Percentiles rank a stretch among this genome's conserved stretches.
Conservation (phyloP, 2,797 vertebrate species). For the Ispidina lecontei region DNA sequence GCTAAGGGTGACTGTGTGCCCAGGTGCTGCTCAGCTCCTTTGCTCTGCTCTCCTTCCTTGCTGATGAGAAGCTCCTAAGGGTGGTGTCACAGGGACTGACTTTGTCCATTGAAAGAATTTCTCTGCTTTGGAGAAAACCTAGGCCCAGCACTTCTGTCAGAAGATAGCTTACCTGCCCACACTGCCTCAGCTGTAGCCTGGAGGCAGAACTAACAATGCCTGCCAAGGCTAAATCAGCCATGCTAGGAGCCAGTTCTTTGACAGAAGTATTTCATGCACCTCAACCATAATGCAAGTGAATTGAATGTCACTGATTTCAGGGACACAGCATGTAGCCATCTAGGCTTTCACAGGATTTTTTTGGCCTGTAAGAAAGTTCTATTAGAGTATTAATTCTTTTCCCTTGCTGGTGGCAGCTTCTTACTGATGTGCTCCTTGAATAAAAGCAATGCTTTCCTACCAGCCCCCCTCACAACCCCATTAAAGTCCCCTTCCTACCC, state of each 20-base stretch:
- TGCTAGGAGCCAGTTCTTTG: not conserved
- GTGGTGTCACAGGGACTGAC: not conserved
- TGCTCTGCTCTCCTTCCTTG: not conserved
- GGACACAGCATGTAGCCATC: not conserved
- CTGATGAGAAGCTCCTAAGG: accelerated
- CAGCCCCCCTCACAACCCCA: not conserved
- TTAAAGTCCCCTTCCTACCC: not conserved
- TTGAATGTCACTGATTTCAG: constrained; percentile 29
- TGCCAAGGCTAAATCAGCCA: not conserved
- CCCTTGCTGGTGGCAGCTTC: not conserved
- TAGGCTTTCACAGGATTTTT: not conserved
- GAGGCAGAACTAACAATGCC: not conserved
- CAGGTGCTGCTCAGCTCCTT: not conserved
- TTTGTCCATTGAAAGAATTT: not conserved
- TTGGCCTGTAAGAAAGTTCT: not conserved
- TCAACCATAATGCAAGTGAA: not conserved
- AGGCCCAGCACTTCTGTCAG: not conserved
- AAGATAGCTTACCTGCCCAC: not conserved
- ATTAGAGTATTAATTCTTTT: not conserved
- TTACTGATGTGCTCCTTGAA: not conserved
- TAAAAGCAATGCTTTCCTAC: not conserved
- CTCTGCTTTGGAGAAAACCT: not conserved
- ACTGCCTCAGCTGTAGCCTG: not conserved
- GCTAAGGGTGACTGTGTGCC: accelerated
- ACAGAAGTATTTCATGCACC: not conserved